Percentiles rank a stretch among this genome's conserved stretches.
Evolutionary conservation across 2,113 vertebrate species (phyloP).

Genomic region (Dicentrarchus labrax): DNA sequence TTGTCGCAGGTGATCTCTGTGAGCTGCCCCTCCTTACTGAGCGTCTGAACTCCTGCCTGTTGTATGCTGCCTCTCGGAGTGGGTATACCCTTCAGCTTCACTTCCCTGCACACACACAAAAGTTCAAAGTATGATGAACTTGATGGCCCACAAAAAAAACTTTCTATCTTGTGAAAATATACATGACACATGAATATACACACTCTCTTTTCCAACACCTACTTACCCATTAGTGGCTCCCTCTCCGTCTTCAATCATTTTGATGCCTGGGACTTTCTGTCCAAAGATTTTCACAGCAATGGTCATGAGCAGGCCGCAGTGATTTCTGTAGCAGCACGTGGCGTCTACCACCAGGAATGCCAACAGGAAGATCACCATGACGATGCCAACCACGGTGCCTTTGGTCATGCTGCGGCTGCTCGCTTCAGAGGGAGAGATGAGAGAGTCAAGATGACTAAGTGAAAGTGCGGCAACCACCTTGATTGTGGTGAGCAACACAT

Average conservation of each 20-base stretch:
- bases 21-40: slow-evolving; percentile 51
- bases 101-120: slow-evolving; percentile 71
- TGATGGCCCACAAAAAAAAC: not conserved
- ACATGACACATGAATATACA: no score
- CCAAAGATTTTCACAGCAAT: slow-evolving; percentile 82
- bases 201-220: not conserved
- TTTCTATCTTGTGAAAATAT: not conserved
- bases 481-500: not conserved
- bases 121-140: not conserved
- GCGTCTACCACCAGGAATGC: slow-evolving; percentile 83
- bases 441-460: not conserved
- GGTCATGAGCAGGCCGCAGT: slow-evolving; percentile 85
- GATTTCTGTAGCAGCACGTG: slow-evolving; percentile 86
- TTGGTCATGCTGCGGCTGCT: slow-evolving; percentile 76
- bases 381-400: slow-evolving; percentile 81
- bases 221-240: slow-evolving; percentile 71
- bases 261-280: slow-evolving; percentile 74
- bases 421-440: slow-evolving; percentile 26
- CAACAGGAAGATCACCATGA: slow-evolving; percentile 84
- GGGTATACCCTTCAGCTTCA: slow-evolving; percentile 78
- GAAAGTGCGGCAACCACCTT: slow-evolving; percentile 2
- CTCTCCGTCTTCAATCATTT: slow-evolving; percentile 77
- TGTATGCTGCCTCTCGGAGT: slow-evolving; percentile 73
- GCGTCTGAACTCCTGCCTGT: slow-evolving; percentile 52
- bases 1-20: slow-evolving; percentile 84